Evolutionary conservation across 2,113 vertebrate species (phyloP).

Genomic region (Oreocharis arfaki): DNA sequence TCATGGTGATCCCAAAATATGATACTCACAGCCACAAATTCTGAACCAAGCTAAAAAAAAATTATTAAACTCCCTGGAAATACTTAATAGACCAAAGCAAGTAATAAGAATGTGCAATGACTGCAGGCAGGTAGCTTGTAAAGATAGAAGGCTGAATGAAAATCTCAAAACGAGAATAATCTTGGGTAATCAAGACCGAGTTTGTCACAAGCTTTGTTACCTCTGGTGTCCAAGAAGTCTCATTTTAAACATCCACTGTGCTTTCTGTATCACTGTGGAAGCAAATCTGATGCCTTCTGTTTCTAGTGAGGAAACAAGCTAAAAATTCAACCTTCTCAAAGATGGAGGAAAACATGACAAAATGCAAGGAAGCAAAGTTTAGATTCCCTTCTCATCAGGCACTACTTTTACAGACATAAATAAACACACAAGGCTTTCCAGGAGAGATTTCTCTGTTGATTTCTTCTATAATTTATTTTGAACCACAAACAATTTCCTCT

Average conservation of each 20-base stretch:
- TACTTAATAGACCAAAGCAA: background rate
- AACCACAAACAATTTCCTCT: background rate
- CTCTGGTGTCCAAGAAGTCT: background rate
- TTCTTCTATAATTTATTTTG: background rate
- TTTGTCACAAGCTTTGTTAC: background rate
- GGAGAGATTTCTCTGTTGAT: background rate
- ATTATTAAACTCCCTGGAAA: background rate
- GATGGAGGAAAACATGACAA: background rate
- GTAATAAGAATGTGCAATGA: background rate
- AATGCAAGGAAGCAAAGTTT: background rate
- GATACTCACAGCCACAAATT: background rate
- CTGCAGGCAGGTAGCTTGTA: background rate
- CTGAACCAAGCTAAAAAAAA: background rate
- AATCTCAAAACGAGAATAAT: background rate
- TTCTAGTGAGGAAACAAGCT: background rate
- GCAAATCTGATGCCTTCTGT: background rate
- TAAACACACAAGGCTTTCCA: background rate
- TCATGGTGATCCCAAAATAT: background rate
- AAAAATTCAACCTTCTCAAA: background rate
- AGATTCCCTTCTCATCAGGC: background rate
- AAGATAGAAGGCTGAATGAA: background rate
- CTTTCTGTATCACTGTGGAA: background rate
- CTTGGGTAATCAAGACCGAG: background rate
- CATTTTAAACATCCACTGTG: background rate
- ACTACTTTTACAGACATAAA: background rate